Base-by-base conservation (phyloP, 2,888 invertebrate genomes). In the Apodemia zela region DNA sequence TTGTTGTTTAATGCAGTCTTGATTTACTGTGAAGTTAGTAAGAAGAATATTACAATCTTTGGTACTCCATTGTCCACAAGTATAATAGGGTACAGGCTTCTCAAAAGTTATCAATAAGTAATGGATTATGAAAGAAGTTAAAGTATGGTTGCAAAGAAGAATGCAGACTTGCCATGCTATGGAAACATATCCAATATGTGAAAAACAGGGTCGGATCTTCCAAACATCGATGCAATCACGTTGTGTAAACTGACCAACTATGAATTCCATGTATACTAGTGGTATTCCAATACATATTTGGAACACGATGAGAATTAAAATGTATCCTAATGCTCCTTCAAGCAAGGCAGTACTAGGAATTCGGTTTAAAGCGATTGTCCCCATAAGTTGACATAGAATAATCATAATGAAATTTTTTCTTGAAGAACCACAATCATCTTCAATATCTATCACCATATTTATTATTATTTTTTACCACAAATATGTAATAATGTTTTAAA, bases 21-120 rank as follows among this genome's bases (percentile, higher is more conserved):
- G 77, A 62, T 85, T 82, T 10, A 88, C 73, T 2, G 87, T 80
- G 67, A 79, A 85, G 67, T 90, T 90, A 17, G 51, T 61, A 2
- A 60, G 42, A 0, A 86, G 66, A 47, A 82, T 80, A 29, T 85
- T 71, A 65, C 90, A 89, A 15, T 77, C 65, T 3, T 54, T 62
- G 0, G 71, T 73, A 7, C 81, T 66, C 87, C 86, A 87, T 0
- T 63, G 38, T 2, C 88, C 88, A 64, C 90, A 90, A 0, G 69
- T 64, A 64, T 80, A 80, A 68, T 78, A 90, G 3, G 88, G 89
- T 33, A 84, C 73, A 0, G 85, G 85, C 18, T 76, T 76, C 70
- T 90, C 87, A 35, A 89, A 88, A 63, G 81, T 85, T 65, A 89
- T 79, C 11, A 89, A 69, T n/a, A 89, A 77, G 64, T 89, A 90